Evolutionary conservation across 53 echinoderm and acorn worm genomes (phyloP).

Genomic region (Zoroaster sp.): DNA sequence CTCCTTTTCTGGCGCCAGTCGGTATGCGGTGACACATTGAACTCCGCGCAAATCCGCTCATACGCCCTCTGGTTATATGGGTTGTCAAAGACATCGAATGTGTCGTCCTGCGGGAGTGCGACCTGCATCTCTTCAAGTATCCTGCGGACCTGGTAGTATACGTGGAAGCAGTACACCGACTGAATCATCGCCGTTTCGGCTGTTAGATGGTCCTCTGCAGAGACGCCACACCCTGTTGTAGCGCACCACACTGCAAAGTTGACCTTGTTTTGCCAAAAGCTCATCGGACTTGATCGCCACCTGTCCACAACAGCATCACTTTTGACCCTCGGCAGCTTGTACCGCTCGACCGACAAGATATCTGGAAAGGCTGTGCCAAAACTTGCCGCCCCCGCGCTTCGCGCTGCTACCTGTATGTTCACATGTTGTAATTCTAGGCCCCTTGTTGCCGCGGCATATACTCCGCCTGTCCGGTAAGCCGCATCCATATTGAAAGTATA

Average conservation of each 20-base stretch:
- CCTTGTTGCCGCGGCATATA: neutral
- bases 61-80: too few species aligned
- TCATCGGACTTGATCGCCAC: slow-evolving; percentile 35
- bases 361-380: neutral
- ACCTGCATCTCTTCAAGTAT: too few species aligned
- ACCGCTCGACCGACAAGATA: neutral
- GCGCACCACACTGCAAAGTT: slow-evolving; percentile 66
- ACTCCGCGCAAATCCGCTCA: too few species aligned
- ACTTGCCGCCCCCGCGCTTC: neutral
- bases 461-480: neutral
- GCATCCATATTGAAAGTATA: neutral
- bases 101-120: too few species aligned
- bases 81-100: too few species aligned
- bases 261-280: slow-evolving; percentile 53
- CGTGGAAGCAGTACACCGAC: slow-evolving; percentile 27
- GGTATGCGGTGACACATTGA: too few species aligned
- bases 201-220: slow-evolving; percentile 23
- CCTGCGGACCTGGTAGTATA: slow-evolving; percentile 27
- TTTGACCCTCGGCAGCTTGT: neutral
- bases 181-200: slow-evolving; percentile 9
- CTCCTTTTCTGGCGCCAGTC: too few species aligned
- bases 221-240: slow-evolving; percentile 41
- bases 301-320: neutral
- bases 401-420: slow-evolving; percentile 13
- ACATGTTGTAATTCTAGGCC: neutral